Evolutionary conservation across 2,797 vertebrate species (phyloP).

Genomic region (Pseudomugil gertrudae): DNA sequence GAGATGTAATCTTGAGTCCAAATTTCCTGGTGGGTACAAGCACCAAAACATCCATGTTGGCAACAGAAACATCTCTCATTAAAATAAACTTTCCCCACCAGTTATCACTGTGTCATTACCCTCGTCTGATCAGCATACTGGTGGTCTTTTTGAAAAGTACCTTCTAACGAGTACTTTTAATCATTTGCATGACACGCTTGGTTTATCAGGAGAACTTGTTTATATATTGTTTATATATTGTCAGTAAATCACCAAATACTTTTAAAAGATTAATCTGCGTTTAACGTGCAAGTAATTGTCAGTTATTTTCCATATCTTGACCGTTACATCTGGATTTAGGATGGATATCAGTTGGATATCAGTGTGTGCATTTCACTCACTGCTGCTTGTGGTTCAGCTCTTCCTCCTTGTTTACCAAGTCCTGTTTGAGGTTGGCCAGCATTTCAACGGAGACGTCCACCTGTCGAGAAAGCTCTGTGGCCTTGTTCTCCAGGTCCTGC

Average conservation of each 20-base stretch:
- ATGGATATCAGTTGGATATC: no score
- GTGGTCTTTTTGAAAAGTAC: background rate
- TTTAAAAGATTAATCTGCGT: background rate
- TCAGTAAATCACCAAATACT: background rate
- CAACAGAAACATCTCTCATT: background rate
- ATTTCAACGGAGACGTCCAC: conserved; percentile 98
- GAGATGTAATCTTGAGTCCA: background rate
- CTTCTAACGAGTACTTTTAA: background rate
- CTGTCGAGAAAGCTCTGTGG: conserved; percentile 93
- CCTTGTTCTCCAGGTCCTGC: conserved; percentile 95
- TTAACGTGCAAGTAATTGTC: background rate
- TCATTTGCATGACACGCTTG: background rate
- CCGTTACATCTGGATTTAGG: background rate
- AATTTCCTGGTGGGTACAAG: background rate
- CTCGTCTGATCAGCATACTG: background rate
- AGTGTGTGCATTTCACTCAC: conserved; percentile 86
- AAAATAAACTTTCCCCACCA: background rate
- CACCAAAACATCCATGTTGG: background rate
- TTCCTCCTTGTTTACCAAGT: conserved; percentile 96
- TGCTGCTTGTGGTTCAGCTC: conserved; percentile 96
- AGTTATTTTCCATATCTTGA: background rate
- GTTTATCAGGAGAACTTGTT: no score
- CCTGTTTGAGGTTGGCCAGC: conserved; percentile 96
- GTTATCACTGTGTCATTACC: background rate
- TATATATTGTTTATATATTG: no score